These are phyloP conservation scores for Ichneumon xanthorius DNA, from an alignment of 2,888 invertebrate genomes.

Conservation along the genomic window DNA sequence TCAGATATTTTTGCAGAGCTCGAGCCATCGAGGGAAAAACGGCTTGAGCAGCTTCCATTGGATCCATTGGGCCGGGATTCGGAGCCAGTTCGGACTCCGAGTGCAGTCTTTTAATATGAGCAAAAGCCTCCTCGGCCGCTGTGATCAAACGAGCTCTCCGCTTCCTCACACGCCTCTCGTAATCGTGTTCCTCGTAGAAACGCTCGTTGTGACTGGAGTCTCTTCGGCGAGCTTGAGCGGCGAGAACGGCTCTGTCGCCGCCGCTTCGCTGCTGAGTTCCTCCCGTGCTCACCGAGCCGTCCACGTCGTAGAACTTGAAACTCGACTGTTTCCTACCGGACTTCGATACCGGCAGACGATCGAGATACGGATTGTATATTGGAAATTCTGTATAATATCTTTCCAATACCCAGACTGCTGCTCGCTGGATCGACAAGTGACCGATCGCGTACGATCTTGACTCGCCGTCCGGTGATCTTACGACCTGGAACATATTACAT, in stretches of 20 bases:
- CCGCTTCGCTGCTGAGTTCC: conserved; percentile 86
- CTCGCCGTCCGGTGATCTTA: conserved; percentile 98
- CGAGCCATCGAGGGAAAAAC: conserved; percentile 99
- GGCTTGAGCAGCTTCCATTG: conserved; percentile 98
- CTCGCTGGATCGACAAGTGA: conserved; percentile 96
- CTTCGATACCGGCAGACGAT: conserved; percentile 95
- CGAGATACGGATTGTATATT: conserved; percentile 98
- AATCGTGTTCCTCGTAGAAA: conserved; percentile 99
- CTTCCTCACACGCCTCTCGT: conserved; percentile 96
- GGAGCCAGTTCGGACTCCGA: conserved; percentile 91
- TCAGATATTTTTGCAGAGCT: conserved; percentile 97
- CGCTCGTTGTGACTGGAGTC: conserved; percentile 98
- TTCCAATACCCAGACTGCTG: conserved; percentile 97
- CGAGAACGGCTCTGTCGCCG: conserved; percentile 81
- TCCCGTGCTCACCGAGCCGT: conserved; percentile 90
- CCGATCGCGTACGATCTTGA: conserved; percentile 95
- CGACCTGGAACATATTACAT: conserved; percentile 85
- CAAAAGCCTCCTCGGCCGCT: conserved; percentile 99
- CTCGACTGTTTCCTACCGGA: conserved; percentile 92
- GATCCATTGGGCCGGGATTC: conserved; percentile 90
- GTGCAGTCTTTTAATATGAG: conserved; percentile 95
- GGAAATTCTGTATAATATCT: conserved; percentile 98
- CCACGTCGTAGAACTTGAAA: conserved; percentile 99
- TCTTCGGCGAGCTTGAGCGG: conserved; percentile 92
- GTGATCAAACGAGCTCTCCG: conserved; percentile 95